These are phyloP conservation scores for Sardinella longiceps DNA, from an alignment of 2,797 vertebrate genomes.

Conservation along the genomic window DNA sequence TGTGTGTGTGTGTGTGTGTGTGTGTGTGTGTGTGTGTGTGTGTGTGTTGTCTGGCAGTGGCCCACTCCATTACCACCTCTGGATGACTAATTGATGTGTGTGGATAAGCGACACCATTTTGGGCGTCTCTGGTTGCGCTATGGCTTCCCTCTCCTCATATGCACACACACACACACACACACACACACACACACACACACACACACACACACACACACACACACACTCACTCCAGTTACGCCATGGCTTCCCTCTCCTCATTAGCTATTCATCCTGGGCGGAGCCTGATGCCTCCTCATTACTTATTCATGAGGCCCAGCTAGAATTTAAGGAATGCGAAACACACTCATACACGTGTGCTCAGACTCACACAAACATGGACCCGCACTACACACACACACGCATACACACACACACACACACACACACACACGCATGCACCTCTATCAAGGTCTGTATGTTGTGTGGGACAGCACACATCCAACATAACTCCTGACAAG, in stretches of 20 bases:
- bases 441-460: no score
- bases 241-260: constrained; percentile 30
- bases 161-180: no score
- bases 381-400: not conserved
- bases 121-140: constrained; percentile 67
- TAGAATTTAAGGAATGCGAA: constrained; percentile 68
- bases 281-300: constrained; percentile 59
- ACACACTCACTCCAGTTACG: no score
- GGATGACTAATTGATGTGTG: constrained; percentile 78
- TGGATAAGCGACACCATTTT: constrained; percentile 73
- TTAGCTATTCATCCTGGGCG: constrained; percentile 40
- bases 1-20: no score
- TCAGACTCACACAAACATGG: not conserved
- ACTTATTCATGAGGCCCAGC: constrained; percentile 71
- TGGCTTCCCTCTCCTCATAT: constrained; percentile 28
- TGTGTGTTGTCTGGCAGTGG: not conserved
- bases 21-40: no score
- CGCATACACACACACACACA: not conserved
- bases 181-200: no score
- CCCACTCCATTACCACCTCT: constrained; percentile 71
- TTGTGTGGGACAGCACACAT: no score
- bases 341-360: no score
- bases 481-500: not conserved
- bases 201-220: no score
- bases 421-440: not conserved